Conservation (phyloP, 2,113 vertebrate species). For the Ellobius talpinus region DNA sequence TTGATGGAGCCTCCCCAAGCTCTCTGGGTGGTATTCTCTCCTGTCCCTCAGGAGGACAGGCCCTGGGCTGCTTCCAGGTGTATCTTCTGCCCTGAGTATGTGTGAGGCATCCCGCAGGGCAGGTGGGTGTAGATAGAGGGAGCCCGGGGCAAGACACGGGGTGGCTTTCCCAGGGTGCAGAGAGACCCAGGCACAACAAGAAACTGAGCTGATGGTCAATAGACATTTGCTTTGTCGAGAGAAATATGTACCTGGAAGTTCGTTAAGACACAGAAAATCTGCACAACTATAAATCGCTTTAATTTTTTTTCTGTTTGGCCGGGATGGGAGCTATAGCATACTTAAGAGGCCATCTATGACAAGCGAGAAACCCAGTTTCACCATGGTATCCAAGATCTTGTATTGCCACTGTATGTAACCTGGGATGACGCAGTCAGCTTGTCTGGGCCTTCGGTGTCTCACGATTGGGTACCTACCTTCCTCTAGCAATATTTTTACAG, state of each 20-base stretch:
- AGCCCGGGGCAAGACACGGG: background rate
- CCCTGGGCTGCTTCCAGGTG: conserved; percentile 14
- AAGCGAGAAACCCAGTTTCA: background rate
- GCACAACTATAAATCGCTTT: background rate
- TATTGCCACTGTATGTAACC: background rate
- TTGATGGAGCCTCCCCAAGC: background rate
- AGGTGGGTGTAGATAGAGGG: background rate
- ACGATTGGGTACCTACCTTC: background rate
- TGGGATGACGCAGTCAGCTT: background rate
- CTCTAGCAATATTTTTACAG: conserved; percentile 22
- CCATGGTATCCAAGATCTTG: background rate
- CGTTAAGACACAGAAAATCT: background rate
- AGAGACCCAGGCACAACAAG: background rate
- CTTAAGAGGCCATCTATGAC: background rate
- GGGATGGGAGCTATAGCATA: background rate
- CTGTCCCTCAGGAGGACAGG: conserved; percentile 26
- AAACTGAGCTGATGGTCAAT: background rate
- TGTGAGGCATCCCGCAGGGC: background rate
- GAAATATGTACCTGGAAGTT: background rate
- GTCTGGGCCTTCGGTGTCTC: conserved; percentile 20
- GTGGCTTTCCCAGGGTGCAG: background rate
- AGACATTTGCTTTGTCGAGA: background rate
- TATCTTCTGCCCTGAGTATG: background rate
- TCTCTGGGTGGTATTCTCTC: conserved; percentile 50
- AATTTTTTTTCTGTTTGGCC: background rate